Evolutionary conservation across 2,797 vertebrate genomes (phyloP).

Genomic region (Chaenodraco wilsoni): DNA sequence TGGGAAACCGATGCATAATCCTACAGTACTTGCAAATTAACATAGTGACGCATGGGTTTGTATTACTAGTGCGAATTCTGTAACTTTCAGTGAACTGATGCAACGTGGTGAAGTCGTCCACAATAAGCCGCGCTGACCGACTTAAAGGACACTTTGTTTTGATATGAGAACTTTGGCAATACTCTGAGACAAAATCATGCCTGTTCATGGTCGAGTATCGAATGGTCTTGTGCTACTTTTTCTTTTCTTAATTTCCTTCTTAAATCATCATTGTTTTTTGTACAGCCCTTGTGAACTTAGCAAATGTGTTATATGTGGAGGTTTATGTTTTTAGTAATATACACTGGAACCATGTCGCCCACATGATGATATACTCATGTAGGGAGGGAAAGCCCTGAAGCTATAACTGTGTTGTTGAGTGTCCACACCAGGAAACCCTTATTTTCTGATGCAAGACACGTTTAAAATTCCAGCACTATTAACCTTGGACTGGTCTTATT

Average conservation of each 20-base stretch:
- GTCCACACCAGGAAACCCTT: constrained; percentile 58
- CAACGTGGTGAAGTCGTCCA: constrained; percentile 69
- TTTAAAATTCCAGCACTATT: constrained; percentile 48
- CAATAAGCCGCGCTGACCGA: constrained; percentile 69
- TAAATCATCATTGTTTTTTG: constrained; percentile 74
- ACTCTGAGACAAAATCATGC: constrained; percentile 78
- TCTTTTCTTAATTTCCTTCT: constrained; percentile 59
- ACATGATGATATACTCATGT: constrained; percentile 66
- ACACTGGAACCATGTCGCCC: constrained; percentile 85
- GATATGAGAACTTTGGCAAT: constrained; percentile 84
- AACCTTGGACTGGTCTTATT: constrained; percentile 48
- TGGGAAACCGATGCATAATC: constrained; percentile 71
- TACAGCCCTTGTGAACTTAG: constrained; percentile 84
- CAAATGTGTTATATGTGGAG: constrained; percentile 82
- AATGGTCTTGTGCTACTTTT: constrained; percentile 69
- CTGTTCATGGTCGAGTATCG: constrained; percentile 79
- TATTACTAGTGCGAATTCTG: constrained; percentile 75
- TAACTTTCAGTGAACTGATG: constrained; percentile 80
- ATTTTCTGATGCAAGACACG: constrained; percentile 43
- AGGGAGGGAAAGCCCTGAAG: constrained; percentile 54
- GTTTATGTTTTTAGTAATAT: constrained; percentile 84
- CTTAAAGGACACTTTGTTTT: constrained; percentile 78
- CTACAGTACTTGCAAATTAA: constrained; percentile 74
- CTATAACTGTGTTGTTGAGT: constrained; percentile 61
- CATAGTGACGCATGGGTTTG: constrained; percentile 84